Evolutionary conservation across 2,888 invertebrate genomes (phyloP).

Genomic region (Tenthredo scrophulariae): DNA sequence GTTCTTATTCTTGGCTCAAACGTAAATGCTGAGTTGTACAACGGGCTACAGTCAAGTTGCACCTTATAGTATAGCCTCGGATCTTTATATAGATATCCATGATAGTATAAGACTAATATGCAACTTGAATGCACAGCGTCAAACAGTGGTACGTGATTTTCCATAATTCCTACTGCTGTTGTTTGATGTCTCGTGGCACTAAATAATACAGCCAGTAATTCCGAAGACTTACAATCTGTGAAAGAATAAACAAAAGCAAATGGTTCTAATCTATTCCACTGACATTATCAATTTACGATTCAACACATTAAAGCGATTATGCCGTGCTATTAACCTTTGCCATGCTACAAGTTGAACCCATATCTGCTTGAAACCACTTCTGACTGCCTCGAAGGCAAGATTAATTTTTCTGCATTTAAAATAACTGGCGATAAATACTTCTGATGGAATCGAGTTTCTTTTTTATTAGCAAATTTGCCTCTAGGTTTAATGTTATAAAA

Average conservation of each 20-base stretch:
- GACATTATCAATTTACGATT: conserved; percentile 5
- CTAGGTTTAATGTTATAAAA: not conserved
- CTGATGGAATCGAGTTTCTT: not conserved
- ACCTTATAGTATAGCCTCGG: conserved; percentile 19
- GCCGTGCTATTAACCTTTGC: conserved; percentile 45
- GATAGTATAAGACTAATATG: conserved; percentile 9
- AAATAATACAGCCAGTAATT: not conserved
- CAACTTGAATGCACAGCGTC: not conserved
- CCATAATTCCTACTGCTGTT: not conserved
- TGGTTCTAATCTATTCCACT: not conserved
- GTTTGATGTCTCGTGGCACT: not conserved
- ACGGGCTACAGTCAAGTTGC: conserved; percentile 27
- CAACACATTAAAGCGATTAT: conserved; percentile 3
- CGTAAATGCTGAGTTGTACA: conserved; percentile 17
- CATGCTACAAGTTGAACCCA: conserved; percentile 9
- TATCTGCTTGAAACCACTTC: conserved; percentile 16
- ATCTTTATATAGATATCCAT: conserved; percentile 47
- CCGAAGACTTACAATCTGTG: not conserved
- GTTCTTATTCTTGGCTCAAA: conserved; percentile 42
- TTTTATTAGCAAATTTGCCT: not conserved
- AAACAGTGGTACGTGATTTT: not conserved
- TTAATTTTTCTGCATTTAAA: not conserved
- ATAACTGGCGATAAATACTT: not conserved
- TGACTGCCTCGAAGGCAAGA: not conserved
- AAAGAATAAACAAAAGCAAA: not conserved